A percentile compares a stretch with the other conserved stretches of the same genome.
Evolutionary conservation across 2,888 invertebrate genomes (phyloP).

Genomic region (Drosophila crucigera): DNA sequence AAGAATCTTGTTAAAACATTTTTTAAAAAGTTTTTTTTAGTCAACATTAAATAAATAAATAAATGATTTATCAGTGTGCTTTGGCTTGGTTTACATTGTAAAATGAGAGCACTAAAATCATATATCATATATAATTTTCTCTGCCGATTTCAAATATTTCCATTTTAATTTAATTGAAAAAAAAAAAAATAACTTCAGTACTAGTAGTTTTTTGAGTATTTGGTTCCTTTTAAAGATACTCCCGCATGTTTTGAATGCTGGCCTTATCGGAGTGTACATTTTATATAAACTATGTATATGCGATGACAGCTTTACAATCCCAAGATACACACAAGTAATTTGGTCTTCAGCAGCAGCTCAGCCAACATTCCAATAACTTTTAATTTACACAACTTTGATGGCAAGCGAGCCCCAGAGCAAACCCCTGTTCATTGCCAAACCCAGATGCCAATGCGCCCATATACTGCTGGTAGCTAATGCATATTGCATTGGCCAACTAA

Average conservation of each 20-base stretch:
- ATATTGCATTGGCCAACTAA: constrained; percentile 65
- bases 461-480: constrained; percentile 46
- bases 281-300: background rate
- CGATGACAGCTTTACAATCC: background rate
- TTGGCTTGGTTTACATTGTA: background rate
- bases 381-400: constrained; percentile 52
- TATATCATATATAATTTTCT: background rate
- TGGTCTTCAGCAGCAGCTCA: constrained; percentile 17
- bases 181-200: background rate
- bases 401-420: constrained; percentile 15
- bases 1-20: background rate
- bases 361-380: constrained; percentile 60
- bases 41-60: no score
- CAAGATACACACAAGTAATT: constrained; percentile 22
- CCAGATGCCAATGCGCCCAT: constrained; percentile 1
- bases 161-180: no score
- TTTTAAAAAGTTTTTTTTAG: background rate
- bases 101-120: background rate
- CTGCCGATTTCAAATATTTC: background rate
- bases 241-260: background rate
- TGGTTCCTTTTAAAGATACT: background rate
- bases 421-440: constrained; percentile 8
- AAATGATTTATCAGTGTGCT: background rate
- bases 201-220: background rate
- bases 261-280: background rate